phyloP scores from a whole-genome alignment of 2,888 invertebrate species.

The Cosmorhoe ocellata region DNA sequence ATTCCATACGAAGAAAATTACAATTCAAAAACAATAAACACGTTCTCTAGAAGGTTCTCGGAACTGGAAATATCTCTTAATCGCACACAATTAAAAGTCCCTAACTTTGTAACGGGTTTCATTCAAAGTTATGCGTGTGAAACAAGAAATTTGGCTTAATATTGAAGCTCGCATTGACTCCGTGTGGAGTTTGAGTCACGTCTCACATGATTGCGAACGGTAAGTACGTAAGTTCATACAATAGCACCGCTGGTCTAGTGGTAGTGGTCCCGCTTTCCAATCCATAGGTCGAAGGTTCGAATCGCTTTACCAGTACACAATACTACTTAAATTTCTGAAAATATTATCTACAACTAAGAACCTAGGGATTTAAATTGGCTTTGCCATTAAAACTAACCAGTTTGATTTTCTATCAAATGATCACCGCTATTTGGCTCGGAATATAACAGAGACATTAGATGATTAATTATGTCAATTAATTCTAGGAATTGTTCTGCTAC shows the following conservation, averaged over 20 bases:
- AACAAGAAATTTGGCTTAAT: constrained; percentile 1
- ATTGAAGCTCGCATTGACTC: too few species aligned
- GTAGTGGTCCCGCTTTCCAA: too few species aligned
- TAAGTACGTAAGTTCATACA: too few species aligned
- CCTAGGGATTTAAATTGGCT: constrained; percentile 5
- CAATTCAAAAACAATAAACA: constrained; percentile 11
- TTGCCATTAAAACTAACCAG: not conserved
- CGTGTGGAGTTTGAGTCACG: too few species aligned
- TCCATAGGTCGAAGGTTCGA: too few species aligned
- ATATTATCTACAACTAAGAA: constrained; percentile 5
- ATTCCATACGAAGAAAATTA: constrained; percentile 4
- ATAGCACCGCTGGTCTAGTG: too few species aligned
- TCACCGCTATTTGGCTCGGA: not conserved
- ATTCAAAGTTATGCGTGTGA: constrained; percentile 1
- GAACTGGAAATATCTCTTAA: constrained; percentile 13
- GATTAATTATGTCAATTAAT: too few species aligned
- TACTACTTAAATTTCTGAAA: constrained; percentile 1
- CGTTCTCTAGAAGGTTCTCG: constrained; percentile 5
- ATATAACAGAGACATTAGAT: too few species aligned
- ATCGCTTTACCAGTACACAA: not conserved
- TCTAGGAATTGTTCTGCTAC: too few species aligned
- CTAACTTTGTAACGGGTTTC: constrained; percentile 8
- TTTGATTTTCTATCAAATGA: not conserved
- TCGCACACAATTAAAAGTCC: constrained; percentile 15
- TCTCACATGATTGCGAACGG: too few species aligned